Evolutionary conservation across 2,888 invertebrate species (phyloP).

Genomic region (Sarcophaga rosellei): DNA sequence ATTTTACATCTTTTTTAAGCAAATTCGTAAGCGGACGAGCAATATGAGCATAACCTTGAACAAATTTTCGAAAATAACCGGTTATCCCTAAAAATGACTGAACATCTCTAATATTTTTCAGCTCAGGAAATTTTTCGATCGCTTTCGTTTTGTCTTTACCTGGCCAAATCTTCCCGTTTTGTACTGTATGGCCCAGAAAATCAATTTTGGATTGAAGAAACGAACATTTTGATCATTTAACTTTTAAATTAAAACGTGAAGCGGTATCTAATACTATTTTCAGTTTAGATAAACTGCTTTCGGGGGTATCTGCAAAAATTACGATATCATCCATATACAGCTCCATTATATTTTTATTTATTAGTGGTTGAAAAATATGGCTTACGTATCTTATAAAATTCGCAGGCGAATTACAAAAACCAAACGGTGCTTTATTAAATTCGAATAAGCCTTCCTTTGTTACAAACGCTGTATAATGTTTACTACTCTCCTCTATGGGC

Average conservation of each 20-base stretch:
- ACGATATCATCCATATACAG: slow-evolving; percentile 52
- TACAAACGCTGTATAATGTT: slow-evolving; percentile 45
- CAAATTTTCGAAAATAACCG: slow-evolving; percentile 17
- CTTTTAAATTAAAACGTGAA: slow-evolving; percentile 50
- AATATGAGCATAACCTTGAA: slow-evolving; percentile 17
- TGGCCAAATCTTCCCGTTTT: slow-evolving; percentile 46
- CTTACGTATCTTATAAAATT: slow-evolving; percentile 57
- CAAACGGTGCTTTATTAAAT: slow-evolving; percentile 49
- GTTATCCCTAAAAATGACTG: slow-evolving; percentile 25
- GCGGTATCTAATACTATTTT: slow-evolving; percentile 47
- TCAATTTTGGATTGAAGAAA: slow-evolving; percentile 57
- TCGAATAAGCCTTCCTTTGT: slow-evolving; percentile 51
- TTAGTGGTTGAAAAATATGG: slow-evolving; percentile 55
- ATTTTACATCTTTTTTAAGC: slow-evolving; percentile 17
- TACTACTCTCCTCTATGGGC: slow-evolving; percentile 38
- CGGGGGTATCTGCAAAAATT: slow-evolving; percentile 53
- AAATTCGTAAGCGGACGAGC: slow-evolving; percentile 16
- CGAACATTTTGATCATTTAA: slow-evolving; percentile 67
- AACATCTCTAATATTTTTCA: slow-evolving; percentile 35
- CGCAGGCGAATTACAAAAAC: slow-evolving; percentile 58
- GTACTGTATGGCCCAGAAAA: slow-evolving; percentile 53
- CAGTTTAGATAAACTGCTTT: slow-evolving; percentile 54
- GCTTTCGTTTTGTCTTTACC: slow-evolving; percentile 44
- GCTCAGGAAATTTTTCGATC: slow-evolving; percentile 52
- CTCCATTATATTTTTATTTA: slow-evolving; percentile 35